Evolutionary conservation across 1,140 invertebrate genomes (phyloP).

Genomic region (Formica exsecta): DNA sequence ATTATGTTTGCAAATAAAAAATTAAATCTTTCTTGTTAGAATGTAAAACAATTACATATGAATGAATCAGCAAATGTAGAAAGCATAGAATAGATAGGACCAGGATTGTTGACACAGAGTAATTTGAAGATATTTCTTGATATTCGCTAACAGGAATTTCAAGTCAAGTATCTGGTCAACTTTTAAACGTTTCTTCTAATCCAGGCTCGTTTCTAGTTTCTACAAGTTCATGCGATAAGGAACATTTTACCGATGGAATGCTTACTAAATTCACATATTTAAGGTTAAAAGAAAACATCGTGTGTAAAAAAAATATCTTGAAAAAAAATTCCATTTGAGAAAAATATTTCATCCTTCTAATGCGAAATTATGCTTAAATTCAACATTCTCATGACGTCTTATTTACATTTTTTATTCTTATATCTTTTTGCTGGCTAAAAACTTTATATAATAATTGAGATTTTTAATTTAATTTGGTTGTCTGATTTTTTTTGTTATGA

Average conservation of each 20-base stretch:
- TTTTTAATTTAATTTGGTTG: constrained; percentile 11
- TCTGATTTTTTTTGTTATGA: not conserved
- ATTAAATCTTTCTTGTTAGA: not conserved
- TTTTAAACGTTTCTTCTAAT: not conserved
- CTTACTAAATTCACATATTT: constrained; percentile 11
- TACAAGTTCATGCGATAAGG: not conserved
- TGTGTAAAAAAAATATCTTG: no score
- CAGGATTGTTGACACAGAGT: not conserved
- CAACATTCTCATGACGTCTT: no score
- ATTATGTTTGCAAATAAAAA: not conserved
- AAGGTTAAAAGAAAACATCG: not conserved
- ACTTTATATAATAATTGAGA: not conserved
- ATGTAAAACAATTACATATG: not conserved
- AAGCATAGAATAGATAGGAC: not conserved
- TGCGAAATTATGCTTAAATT: not conserved
- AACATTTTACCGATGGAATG: not conserved
- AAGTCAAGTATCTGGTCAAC: not conserved
- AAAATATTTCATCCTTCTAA: not conserved
- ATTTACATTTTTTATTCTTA: no score
- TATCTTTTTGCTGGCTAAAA: not conserved
- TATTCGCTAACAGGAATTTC: not conserved
- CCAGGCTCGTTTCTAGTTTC: not conserved
- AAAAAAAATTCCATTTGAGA: not conserved
- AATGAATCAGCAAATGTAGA: constrained; percentile 4
- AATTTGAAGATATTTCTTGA: not conserved